Conservation (phyloP, 2,113 vertebrate genomes). For the Desmodus rotundus region DNA sequence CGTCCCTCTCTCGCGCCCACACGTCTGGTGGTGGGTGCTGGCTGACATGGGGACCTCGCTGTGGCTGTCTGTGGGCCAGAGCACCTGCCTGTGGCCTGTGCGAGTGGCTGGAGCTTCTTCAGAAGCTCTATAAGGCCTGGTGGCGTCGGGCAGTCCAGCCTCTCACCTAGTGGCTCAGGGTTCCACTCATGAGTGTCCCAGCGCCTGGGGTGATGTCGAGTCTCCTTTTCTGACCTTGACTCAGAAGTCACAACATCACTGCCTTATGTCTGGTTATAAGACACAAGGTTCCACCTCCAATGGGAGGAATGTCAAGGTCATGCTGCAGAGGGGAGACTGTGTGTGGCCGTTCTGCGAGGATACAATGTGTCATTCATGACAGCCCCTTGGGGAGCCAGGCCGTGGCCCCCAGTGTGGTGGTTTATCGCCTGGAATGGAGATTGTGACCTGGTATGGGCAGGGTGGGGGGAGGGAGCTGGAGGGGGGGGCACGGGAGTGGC, state of each 20-base stretch:
- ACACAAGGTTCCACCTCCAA: background rate
- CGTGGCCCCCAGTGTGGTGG: accelerated
- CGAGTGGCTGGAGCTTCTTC: background rate
- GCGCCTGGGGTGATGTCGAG: accelerated
- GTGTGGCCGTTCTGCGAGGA: background rate
- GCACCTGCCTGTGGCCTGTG: background rate
- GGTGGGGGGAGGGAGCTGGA: too few species aligned
- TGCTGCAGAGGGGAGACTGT: background rate
- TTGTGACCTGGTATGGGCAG: background rate
- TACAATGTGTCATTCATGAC: background rate
- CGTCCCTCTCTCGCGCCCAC: too few species aligned
- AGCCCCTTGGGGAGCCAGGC: background rate
- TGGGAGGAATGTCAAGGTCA: background rate
- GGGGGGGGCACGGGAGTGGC: background rate
- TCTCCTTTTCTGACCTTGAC: background rate
- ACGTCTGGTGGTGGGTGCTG: accelerated
- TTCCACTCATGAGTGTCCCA: background rate
- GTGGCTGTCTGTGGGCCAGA: background rate
- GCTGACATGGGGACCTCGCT: background rate
- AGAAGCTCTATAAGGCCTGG: background rate
- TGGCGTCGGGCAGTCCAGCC: background rate
- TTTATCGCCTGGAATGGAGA: background rate
- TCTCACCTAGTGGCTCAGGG: background rate
- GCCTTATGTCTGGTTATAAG: background rate
- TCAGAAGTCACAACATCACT: background rate